These are phyloP conservation scores for Tenthredo amoena DNA, from an alignment of 2,888 invertebrate species.

Conservation along the genomic window DNA sequence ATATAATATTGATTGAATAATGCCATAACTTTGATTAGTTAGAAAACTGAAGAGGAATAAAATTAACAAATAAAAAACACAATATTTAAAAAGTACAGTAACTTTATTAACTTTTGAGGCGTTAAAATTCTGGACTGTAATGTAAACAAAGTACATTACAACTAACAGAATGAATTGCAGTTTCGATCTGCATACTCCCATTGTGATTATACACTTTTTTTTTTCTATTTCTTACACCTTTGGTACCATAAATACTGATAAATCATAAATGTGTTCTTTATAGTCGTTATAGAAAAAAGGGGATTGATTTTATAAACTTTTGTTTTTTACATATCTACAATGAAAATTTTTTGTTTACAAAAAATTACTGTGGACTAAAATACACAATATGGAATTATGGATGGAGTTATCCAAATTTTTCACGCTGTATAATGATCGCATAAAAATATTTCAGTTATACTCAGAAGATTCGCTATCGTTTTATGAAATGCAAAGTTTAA, in stretches of 20 bases:
- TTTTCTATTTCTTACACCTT: not conserved
- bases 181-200: not conserved
- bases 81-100: not conserved
- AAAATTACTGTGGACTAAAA: not conserved
- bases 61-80: not conserved
- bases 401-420: not conserved
- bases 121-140: not conserved
- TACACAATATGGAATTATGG: not conserved
- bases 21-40: constrained; percentile 36
- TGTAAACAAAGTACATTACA: constrained; percentile 2
- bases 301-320: constrained; percentile 14
- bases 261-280: constrained; percentile 1
- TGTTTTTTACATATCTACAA: not conserved
- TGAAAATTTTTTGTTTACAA: not conserved
- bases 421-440: not conserved
- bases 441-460: not conserved
- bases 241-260: not conserved
- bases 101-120: constrained; percentile 11
- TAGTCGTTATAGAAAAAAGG: not conserved
- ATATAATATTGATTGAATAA: not conserved
- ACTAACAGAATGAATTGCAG: not conserved
- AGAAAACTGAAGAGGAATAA: not conserved
- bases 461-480: not conserved
- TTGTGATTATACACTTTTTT: not conserved
- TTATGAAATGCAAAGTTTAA: not conserved